Evolutionary conservation across 2,888 invertebrate genomes (phyloP), one percentile per base, ranked within the genome.

Genomic region (Aromia moschata): DNA sequence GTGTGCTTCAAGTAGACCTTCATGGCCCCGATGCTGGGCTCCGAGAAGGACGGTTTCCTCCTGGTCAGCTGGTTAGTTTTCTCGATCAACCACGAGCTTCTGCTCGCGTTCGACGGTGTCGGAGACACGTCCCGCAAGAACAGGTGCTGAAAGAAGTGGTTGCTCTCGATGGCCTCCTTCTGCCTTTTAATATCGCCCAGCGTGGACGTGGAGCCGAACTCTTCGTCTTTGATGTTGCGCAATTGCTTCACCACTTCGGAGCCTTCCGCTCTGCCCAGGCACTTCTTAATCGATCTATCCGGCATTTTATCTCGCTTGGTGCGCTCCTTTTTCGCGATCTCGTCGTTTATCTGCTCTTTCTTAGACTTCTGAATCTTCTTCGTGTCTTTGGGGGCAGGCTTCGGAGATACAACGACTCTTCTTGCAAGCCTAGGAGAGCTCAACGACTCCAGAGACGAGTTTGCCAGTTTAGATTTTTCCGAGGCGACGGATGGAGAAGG

Each of bases 61-160:
- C 70, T 69, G 67, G 89, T 88, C 74, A 92, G 89, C 72, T 88
- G 86, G 75, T 84, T 85, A 0, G 90, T 87, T 74, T 88, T 89
- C 74, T 91, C 89, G 45, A 87, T 79, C 12, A 92, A 87, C 49
- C 87, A 84, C 1, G 87, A 84, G 63, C 82, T 84, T 61, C 83
- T 83, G 25, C 69, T 75, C 3, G 67, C 43, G 18, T 79, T 70
- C 1, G 81, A 78, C 0, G 80, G 76, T 1, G 83, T 79, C 0
- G 83, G 74, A 4, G 60, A 74, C 15, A 81, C 68, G 62, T 86
- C 84, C 56, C 88, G 81, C 30, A 90, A 77, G 70, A 91, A 88
- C 14, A 91, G 82, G 77, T 89, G 86, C 77, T 89, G 90, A 69
- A 91, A 91, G 73, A 91, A 91, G 0, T 84, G 84, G 73, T 90